Evolutionary conservation across 2,888 invertebrate genomes (phyloP).

Genomic region (Cheilosia vernalis): DNA sequence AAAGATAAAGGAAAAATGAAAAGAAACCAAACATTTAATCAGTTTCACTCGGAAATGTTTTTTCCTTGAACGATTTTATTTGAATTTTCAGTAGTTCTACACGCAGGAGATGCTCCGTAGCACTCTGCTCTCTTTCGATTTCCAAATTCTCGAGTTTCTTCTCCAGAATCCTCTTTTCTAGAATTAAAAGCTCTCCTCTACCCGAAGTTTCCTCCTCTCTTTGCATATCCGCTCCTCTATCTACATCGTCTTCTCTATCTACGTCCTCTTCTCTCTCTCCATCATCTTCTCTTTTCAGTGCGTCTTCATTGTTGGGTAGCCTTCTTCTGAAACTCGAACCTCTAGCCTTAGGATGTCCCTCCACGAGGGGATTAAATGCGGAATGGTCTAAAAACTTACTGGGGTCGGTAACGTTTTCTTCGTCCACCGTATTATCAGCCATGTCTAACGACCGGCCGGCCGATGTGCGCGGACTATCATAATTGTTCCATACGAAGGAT

Average conservation of each 20-base stretch:
- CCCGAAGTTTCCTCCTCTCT: background rate
- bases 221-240: background rate
- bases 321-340: too few species aligned
- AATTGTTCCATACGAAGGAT: too few species aligned
- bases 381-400: too few species aligned
- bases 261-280: too few species aligned
- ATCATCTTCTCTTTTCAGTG: too few species aligned
- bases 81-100: background rate
- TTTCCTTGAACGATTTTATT: slow-evolving; percentile 3
- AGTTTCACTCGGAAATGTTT: background rate
- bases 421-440: too few species aligned
- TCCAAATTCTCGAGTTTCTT: slow-evolving; percentile 1
- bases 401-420: too few species aligned
- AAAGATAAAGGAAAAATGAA: background rate
- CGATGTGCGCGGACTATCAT: too few species aligned
- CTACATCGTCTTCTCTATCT: background rate
- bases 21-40: background rate
- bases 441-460: too few species aligned
- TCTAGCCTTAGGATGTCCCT: too few species aligned
- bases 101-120: background rate
- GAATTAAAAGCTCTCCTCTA: background rate
- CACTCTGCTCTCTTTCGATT: background rate
- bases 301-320: too few species aligned
- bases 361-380: too few species aligned
- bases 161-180: background rate